Percentiles rank a stretch among this genome's conserved stretches.
Conservation (phyloP, 2,797 vertebrate genomes). For the Pseudotriccus pelzelni region DNA sequence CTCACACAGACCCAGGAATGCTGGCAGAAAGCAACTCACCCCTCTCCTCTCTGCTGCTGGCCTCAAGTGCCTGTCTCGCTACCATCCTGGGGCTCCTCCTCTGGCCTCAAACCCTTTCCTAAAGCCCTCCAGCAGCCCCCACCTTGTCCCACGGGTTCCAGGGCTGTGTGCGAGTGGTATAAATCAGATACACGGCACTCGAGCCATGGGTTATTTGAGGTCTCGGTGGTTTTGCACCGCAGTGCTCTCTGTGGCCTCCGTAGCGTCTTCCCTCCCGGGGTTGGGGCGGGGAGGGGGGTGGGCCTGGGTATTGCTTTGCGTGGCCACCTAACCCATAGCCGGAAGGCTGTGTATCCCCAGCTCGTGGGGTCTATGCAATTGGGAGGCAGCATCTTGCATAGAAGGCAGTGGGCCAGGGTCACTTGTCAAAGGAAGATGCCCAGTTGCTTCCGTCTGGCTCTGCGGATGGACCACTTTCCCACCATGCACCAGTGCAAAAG, state of each 20-base stretch:
- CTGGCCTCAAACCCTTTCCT: background rate
- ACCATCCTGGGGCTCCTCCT: background rate
- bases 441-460: slow-evolving; percentile 80
- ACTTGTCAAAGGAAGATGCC: slow-evolving; percentile 70
- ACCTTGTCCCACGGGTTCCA: slow-evolving; percentile 67
- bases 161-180: slow-evolving; percentile 80
- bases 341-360: slow-evolving; percentile 76
- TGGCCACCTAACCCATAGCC: slow-evolving; percentile 70
- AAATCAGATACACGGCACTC: slow-evolving; percentile 79
- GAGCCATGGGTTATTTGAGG: slow-evolving; percentile 66
- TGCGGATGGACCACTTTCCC: slow-evolving; percentile 65
- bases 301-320: background rate
- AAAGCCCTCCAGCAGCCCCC: slow-evolving; percentile 33
- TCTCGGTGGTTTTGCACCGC: background rate
- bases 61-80: background rate
- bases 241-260: slow-evolving; percentile 11
- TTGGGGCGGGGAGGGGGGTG: background rate
- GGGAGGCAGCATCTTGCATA: slow-evolving; percentile 70
- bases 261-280: slow-evolving; percentile 17
- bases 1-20: slow-evolving; percentile 78
- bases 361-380: slow-evolving; percentile 66
- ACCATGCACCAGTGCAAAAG: slow-evolving; percentile 76
- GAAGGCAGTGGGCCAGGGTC: slow-evolving; percentile 68
- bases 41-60: slow-evolving; percentile 32
- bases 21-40: slow-evolving; percentile 15